phyloP scores from a whole-genome alignment of 1,140 invertebrate genomes.

The Cyclargus thomasi region DNA sequence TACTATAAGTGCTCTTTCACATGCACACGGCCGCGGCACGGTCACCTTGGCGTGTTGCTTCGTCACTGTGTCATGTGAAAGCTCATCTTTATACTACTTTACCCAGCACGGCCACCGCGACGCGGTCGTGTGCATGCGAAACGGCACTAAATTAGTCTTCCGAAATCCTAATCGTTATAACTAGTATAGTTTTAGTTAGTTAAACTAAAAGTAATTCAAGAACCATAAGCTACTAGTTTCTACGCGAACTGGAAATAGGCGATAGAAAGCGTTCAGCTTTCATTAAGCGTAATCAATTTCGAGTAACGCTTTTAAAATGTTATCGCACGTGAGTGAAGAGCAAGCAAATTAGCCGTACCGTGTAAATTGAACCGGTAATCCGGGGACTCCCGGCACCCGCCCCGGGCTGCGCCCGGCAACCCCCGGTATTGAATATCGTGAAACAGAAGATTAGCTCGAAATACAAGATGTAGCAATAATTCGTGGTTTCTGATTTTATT shows the following conservation, averaged over 20 bases:
- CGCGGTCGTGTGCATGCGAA: no score
- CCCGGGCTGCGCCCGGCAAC: no score
- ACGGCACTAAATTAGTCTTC: no score
- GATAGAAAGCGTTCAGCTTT: background rate
- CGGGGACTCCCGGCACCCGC: background rate
- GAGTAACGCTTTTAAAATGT: conserved; percentile 1
- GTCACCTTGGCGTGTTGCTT: no score
- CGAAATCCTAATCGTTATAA: no score
- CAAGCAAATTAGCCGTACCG: background rate
- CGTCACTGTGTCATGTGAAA: no score
- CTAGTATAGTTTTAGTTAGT: no score
- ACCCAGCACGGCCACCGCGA: no score
- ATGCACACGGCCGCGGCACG: no score
- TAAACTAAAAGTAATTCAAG: no score
- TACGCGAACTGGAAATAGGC: background rate
- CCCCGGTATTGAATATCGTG: background rate
- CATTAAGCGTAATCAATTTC: background rate
- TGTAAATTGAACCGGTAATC: background rate
- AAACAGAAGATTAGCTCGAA: background rate
- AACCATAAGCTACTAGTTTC: background rate
- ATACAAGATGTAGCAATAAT: background rate
- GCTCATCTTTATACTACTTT: no score
- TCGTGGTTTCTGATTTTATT: background rate
- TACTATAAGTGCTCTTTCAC: no score
- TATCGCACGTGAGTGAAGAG: background rate